A percentile compares a stretch with the other conserved stretches of the same genome.
Conservation (phyloP, 2,113 vertebrate genomes). For the Scomber colias region DNA sequence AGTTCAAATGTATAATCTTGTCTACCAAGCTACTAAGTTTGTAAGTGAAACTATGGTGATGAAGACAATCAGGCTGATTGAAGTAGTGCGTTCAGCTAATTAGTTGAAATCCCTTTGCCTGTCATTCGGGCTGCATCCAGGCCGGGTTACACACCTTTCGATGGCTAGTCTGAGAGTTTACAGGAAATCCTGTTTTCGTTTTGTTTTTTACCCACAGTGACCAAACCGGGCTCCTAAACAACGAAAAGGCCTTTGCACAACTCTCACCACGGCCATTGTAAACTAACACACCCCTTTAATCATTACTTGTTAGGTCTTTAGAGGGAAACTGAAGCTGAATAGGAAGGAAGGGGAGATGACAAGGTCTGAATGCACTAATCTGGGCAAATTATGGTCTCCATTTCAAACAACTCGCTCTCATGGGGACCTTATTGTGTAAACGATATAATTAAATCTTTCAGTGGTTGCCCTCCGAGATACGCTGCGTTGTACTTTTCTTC, state of each 20-base stretch:
- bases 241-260: conserved; percentile 40
- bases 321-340: conserved; percentile 46
- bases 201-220: not conserved
- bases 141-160: not conserved
- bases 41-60: conserved; percentile 15
- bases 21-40: not conserved
- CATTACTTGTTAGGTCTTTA: conserved; percentile 39
- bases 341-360: conserved; percentile 51
- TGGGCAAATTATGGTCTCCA: conserved; percentile 60
- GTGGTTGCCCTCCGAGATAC: conserved; percentile 5
- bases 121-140: conserved; percentile 14
- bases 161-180: not conserved
- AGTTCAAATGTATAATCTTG: conserved; percentile 37
- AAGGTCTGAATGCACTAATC: conserved; percentile 63
- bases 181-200: conserved; percentile 15
- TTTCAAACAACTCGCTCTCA: conserved; percentile 54
- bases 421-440: conserved; percentile 44
- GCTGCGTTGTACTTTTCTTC: conserved; percentile 29
- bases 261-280: conserved; percentile 38
- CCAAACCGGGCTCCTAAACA: conserved; percentile 9
- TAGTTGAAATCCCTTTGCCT: conserved; percentile 18
- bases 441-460: conserved; percentile 48
- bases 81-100: not conserved
- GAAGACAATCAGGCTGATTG: conserved; percentile 35
- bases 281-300: conserved; percentile 54